Evolutionary conservation across 2,797 vertebrate genomes (phyloP).

Genomic region (Sebastiscus tertius): DNA sequence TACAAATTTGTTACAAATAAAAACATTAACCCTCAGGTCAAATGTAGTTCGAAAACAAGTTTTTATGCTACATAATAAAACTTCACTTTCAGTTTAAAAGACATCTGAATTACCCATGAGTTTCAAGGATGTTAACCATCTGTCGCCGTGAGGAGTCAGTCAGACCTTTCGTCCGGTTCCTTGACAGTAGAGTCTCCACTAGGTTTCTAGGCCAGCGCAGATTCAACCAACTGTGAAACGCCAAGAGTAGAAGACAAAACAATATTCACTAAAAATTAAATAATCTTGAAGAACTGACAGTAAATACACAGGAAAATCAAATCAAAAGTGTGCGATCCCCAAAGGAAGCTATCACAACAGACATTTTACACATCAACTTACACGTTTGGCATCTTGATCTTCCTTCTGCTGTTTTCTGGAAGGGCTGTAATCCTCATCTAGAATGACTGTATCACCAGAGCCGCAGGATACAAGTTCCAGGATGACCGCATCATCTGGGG

Average conservation of each 20-base stretch:
- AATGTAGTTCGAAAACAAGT: no score
- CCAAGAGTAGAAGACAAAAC: background rate
- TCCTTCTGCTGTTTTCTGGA: background rate
- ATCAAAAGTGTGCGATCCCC: background rate
- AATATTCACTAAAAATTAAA: background rate
- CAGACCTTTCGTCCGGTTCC: background rate
- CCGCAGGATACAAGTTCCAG: background rate
- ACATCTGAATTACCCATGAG: background rate
- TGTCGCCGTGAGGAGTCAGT: background rate
- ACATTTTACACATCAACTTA: background rate
- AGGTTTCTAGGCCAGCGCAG: background rate
- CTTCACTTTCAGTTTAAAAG: no score
- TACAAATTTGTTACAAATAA: no score
- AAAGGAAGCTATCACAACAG: background rate
- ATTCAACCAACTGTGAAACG: conserved; percentile 7
- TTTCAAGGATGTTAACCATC: conserved; percentile 18
- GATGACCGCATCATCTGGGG: background rate
- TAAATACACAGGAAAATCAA: background rate
- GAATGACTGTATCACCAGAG: background rate
- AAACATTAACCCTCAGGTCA: background rate
- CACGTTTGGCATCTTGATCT: background rate
- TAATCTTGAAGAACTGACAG: background rate
- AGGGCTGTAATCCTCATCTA: background rate
- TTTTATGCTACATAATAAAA: no score
- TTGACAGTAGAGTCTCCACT: background rate